Conservation (phyloP, 2,888 invertebrate genomes). For the Tenthredo notha region DNA sequence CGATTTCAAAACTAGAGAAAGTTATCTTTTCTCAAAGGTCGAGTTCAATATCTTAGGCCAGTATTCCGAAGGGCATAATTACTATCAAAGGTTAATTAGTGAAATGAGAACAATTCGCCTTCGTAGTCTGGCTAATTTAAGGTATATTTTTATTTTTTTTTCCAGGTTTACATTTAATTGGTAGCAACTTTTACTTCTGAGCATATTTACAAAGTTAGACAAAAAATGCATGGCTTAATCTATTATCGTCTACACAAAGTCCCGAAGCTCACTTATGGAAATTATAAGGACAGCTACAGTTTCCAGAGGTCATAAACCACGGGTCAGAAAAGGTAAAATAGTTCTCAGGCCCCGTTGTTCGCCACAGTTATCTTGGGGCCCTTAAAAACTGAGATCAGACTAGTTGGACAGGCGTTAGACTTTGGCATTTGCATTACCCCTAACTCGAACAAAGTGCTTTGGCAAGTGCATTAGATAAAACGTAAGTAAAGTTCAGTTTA, state of each 20-base stretch:
- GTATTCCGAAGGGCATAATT: not conserved
- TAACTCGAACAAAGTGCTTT: not conserved
- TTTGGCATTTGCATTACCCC: constrained; percentile 5
- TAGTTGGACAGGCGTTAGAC: not conserved
- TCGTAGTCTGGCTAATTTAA: not conserved
- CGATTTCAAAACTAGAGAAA: not conserved
- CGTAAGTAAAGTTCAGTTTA: not conserved
- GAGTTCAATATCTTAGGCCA: not conserved
- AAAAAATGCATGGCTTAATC: not conserved
- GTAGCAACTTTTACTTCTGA: constrained; percentile 4
- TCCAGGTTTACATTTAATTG: not conserved
- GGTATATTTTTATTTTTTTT: not conserved
- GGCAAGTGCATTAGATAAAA: not conserved
- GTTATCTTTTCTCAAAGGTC: not conserved
- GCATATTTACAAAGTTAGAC: not conserved
- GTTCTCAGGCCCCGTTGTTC: constrained; percentile 36
- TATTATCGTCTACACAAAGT: not conserved
- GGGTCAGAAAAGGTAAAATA: constrained; percentile 28
- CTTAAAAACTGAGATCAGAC: not conserved
- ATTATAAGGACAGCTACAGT: not conserved
- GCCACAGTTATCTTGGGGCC: not conserved
- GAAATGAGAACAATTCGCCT: not conserved
- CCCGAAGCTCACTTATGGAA: not conserved
- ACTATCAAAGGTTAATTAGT: not conserved
- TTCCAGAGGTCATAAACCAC: constrained; percentile 20